Percentiles rank a stretch among this genome's conserved stretches.
phyloP scores from a whole-genome alignment of 2,888 invertebrate genomes.

The Pammene fasciana region DNA sequence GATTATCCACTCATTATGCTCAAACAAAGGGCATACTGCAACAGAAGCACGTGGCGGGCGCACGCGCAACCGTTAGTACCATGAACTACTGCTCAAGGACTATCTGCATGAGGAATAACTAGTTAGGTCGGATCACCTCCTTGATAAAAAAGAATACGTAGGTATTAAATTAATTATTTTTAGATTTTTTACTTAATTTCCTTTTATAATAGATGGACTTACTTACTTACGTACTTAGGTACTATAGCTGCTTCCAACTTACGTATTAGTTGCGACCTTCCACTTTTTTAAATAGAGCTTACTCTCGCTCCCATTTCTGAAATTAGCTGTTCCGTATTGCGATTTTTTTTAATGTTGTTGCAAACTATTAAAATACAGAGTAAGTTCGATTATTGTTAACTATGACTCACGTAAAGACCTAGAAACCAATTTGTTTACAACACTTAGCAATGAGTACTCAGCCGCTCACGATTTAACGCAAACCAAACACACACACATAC shows the following conservation, averaged over 20 bases:
- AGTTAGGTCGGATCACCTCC: background rate
- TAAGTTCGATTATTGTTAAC: background rate
- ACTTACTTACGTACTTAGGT: too few species aligned
- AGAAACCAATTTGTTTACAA: background rate
- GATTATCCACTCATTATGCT: conserved; percentile 24
- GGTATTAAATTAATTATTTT: too few species aligned
- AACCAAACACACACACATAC: background rate
- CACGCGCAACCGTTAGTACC: conserved; percentile 36
- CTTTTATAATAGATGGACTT: too few species aligned
- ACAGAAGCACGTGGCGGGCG: conserved; percentile 31
- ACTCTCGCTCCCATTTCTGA: too few species aligned
- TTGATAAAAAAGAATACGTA: background rate
- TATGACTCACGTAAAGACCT: background rate
- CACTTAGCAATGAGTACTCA: background rate
- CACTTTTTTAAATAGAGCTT: too few species aligned
- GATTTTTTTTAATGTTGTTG: background rate
- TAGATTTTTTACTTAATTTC: too few species aligned
- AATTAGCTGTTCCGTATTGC: too few species aligned
- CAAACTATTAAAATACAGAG: background rate
- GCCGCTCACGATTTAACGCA: background rate
- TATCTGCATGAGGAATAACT: conserved; percentile 18
- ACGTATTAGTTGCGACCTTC: too few species aligned
- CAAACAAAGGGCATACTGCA: conserved; percentile 35
- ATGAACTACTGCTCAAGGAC: conserved; percentile 17
- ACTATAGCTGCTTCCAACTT: too few species aligned